phyloP scores from a whole-genome alignment of 2,113 vertebrate species.

The Globicephala melas region DNA sequence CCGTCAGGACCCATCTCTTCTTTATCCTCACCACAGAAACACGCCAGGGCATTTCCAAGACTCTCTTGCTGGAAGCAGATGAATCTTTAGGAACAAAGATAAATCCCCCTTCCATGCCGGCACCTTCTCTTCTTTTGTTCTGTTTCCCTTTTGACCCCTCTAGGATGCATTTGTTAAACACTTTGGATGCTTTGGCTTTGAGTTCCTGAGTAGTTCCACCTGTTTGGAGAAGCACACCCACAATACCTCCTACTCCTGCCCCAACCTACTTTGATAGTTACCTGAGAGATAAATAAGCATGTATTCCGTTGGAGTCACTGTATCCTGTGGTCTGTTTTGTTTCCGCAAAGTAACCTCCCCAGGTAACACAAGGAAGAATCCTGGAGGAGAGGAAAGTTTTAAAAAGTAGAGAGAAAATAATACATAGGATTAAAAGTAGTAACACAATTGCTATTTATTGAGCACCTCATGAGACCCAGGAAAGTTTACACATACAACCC shows the following conservation, averaged over 20 bases:
- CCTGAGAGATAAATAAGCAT: not conserved
- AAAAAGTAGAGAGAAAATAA: not conserved
- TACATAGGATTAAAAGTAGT: not conserved
- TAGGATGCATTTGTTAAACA: not conserved
- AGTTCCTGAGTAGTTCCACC: not conserved
- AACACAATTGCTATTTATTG: not conserved
- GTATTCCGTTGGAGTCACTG: accelerated
- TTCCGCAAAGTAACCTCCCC: not conserved
- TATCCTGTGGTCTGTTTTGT: accelerated
- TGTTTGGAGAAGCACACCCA: not conserved
- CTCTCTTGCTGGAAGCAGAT: too few relatives aligned
- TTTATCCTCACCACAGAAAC: not conserved
- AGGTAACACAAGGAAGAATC: too few relatives aligned
- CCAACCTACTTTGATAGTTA: not conserved
- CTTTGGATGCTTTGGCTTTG: too few relatives aligned
- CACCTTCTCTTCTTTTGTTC: not conserved
- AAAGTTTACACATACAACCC: not conserved
- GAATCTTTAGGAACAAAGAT: too few relatives aligned
- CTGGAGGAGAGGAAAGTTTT: not conserved
- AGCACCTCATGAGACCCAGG: not conserved
- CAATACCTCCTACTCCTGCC: not conserved
- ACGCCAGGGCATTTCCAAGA: not conserved
- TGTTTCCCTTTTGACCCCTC: not conserved
- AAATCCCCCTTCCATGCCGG: accelerated
- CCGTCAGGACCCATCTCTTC: accelerated